Base-by-base conservation (phyloP, 2,113 vertebrate genomes). In the Charina bottae region DNA sequence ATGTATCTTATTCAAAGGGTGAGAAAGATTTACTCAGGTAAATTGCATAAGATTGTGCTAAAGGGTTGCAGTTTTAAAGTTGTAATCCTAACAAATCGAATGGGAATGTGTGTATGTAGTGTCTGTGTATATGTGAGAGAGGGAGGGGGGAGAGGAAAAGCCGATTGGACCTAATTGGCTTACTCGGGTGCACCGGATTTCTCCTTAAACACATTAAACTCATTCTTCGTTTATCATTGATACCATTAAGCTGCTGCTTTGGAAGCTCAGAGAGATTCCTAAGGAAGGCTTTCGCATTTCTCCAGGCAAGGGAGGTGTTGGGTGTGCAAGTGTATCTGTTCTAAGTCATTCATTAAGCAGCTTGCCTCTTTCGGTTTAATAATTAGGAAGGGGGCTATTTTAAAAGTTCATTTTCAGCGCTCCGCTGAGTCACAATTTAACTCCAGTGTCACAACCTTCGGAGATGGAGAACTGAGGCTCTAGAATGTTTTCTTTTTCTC, bases 341-440 rank as follows among this genome's bases (percentile, higher is more conserved):
- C 93, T 5, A 2, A 5, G 56, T 91, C 46, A 7, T 17, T 86
- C 56, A 68, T 64, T 86, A 94, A 94, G 93, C 37, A 90, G 11
- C 4, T 89, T 1, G 0, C 56, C 87, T 83, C 91, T 13, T 59
- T 11, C 6, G 0, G 15, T 87, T 94, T 92, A 92, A 93, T 93
- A 37, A 87, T n/a, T 87, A 55, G 12, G 0, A 93, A 95, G 88
- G 7, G 17, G 28, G 53, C 53, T 13, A 10, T 83, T 93, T 94
- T 88, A 53, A 92, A 13, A 78, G 85, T 37, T 62, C 23, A 8
- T 49, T 94, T 94, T 83, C 90, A 86, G 89, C 88, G 60, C n/a
- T 21, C 23, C 0, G 0, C 0, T 13, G 11, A 21, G 26, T 72
- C 90, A 58, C 87, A 56, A 19, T 94, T 85, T 86, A 93, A 89